These are phyloP conservation scores for Esox masquinongy DNA, from an alignment of 2,797 vertebrate genomes.

Conservation along the genomic window DNA sequence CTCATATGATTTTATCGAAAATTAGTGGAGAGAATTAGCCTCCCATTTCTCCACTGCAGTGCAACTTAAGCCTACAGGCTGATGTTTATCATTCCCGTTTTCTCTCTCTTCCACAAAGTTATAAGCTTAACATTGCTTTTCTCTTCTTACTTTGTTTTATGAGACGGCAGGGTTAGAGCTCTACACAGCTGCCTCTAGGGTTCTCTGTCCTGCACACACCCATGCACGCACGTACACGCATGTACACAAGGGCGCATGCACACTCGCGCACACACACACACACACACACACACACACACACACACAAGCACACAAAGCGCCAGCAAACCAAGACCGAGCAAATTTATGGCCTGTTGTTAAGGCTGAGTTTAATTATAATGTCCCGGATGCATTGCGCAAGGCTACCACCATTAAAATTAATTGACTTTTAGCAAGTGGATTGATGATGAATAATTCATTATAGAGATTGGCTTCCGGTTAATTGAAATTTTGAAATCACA, in stretches of 20 bases:
- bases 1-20: neutral
- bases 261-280: neutral
- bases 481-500: slow-evolving; percentile 57
- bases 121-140: slow-evolving; percentile 13
- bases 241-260: neutral
- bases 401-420: slow-evolving; percentile 76
- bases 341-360: slow-evolving; percentile 70
- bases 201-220: neutral
- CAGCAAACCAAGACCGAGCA: slow-evolving; percentile 6
- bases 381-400: slow-evolving; percentile 54
- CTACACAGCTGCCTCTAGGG: neutral
- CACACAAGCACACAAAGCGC: neutral
- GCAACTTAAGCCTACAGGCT: slow-evolving; percentile 37
- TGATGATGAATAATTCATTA: slow-evolving; percentile 70
- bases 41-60: slow-evolving; percentile 41
- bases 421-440: slow-evolving; percentile 66
- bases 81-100: slow-evolving; percentile 28
- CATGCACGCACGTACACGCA: neutral
- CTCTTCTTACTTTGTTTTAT: slow-evolving; percentile 10
- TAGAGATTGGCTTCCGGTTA: slow-evolving; percentile 54
- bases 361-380: slow-evolving; percentile 80
- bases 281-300: neutral
- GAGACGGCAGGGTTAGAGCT: slow-evolving; percentile 2
- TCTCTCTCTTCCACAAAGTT: slow-evolving; percentile 17
- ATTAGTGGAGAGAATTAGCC: neutral